Percentiles rank a stretch among this genome's conserved stretches.
These are phyloP conservation scores for Vultur gryphus DNA, from an alignment of 2,797 vertebrate genomes.

Conservation along the genomic window DNA sequence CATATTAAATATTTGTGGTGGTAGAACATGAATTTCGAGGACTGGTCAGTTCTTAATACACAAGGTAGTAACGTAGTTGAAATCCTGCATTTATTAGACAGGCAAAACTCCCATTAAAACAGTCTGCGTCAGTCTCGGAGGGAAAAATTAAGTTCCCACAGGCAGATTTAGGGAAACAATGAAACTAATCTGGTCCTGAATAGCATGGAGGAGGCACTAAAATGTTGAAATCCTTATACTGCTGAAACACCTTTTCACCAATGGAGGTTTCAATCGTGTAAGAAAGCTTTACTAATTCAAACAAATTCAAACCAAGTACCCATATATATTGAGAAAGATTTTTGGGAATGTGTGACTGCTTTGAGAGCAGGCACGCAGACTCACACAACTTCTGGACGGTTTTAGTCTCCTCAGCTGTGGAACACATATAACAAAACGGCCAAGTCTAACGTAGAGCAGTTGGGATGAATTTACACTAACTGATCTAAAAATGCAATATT, in stretches of 20 bases:
- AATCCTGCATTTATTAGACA: neutral
- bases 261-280: neutral
- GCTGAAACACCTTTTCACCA: neutral
- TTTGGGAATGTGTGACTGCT: neutral
- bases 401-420: neutral
- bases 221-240: neutral
- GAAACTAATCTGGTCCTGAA: neutral
- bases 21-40: neutral
- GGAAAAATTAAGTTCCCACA: neutral
- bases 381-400: neutral
- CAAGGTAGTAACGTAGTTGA: fast-evolving
- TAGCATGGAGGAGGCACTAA: neutral
- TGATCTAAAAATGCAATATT: neutral
- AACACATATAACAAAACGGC: neutral
- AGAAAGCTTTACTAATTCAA: neutral
- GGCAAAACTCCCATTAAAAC: neutral
- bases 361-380: neutral
- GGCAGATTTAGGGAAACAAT: neutral
- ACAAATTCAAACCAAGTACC: neutral
- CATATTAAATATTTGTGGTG: neutral
- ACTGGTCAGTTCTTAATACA: neutral
- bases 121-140: neutral
- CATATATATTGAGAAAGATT: neutral
- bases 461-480: neutral
- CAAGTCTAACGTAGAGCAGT: neutral